Base-by-base conservation (phyloP, 2,888 invertebrate species). In the Cephonodes hylas region DNA sequence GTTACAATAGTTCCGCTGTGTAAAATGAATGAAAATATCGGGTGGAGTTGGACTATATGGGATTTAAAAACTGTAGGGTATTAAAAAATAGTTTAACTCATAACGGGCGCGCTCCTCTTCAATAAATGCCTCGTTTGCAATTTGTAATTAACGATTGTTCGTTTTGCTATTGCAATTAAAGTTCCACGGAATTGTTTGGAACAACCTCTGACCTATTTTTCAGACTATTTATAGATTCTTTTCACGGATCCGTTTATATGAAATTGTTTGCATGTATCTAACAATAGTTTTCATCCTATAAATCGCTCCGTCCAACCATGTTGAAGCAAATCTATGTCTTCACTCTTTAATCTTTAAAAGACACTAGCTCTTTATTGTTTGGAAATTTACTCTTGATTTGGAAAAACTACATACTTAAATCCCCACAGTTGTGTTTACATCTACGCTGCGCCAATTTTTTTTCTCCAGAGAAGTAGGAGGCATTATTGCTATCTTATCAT, bases 101-200 rank as follows among this genome's bases (percentile, higher is more conserved):
- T 22, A 44, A 20, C 20, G 20, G 8, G 44, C 18, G 44, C 23
- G 23, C 48, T 6, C 10, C 38, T 10, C n/a, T 38, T 38, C n/a
- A 38, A 38, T 38, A 44, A 65, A 42, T 46, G 63, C 61, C 64
- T 58, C 59, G 63, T 62, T 31, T 53, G 64, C 64, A 44, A 65
- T 66, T 46, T 61, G 63, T 60, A 64, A 64, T 69, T 64, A 67
- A 59, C 61, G 53, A 65, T 59, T 63, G 53, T 53, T 63, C 48
- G 27, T 46, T 62, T 48, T 61, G 62, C 61, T 60, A 65, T 67
- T 58, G 31, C 27, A 58, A 18, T 31, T 20, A 44, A 42, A 45
- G 31, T 59, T 59, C 20, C 18, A 58, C 53, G 31, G 31, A 59
- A 53, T 25, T 59, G 44, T 57, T 57, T 58, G 34, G 25, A 60